Evolutionary conservation across 2,113 vertebrate genomes (phyloP).

Genomic region (Coregonus clupeaformis): DNA sequence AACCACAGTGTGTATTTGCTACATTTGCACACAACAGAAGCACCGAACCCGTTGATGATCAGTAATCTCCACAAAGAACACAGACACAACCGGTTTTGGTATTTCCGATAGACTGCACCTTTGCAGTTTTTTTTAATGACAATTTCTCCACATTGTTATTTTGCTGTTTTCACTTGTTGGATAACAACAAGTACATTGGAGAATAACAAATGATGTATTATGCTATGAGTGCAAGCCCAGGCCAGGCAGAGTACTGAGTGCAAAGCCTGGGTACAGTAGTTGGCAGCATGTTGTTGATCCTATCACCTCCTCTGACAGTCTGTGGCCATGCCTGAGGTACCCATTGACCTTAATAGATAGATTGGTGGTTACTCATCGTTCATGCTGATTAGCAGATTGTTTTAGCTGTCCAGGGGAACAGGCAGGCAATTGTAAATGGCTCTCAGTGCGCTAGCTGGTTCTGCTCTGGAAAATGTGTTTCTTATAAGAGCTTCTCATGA

Average conservation of each 20-base stretch:
- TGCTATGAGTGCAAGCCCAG: too few relatives aligned
- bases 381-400: slow-evolving; percentile 40
- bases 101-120: neutral
- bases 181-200: too few relatives aligned
- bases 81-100: too few relatives aligned
- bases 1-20: neutral
- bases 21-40: neutral
- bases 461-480: slow-evolving; percentile 48
- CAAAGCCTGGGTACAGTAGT: too few relatives aligned
- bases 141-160: neutral
- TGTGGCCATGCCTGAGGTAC: neutral
- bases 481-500: slow-evolving; percentile 64
- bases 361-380: slow-evolving; percentile 33
- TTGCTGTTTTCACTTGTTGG: neutral
- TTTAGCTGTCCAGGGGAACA: slow-evolving; percentile 40
- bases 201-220: neutral
- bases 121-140: neutral
- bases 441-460: slow-evolving; percentile 9
- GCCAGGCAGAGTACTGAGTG: too few relatives aligned
- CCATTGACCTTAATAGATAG: slow-evolving; percentile 31
- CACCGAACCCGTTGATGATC: too few relatives aligned
- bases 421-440: slow-evolving; percentile 33
- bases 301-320: slow-evolving; percentile 17
- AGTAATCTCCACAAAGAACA: too few relatives aligned
- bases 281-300: too few relatives aligned